A percentile compares a stretch with the other conserved stretches of the same genome.
These are phyloP conservation scores for Radopholus similis DNA, from an alignment of 1,140 invertebrate species.

Conservation along the genomic window DNA sequence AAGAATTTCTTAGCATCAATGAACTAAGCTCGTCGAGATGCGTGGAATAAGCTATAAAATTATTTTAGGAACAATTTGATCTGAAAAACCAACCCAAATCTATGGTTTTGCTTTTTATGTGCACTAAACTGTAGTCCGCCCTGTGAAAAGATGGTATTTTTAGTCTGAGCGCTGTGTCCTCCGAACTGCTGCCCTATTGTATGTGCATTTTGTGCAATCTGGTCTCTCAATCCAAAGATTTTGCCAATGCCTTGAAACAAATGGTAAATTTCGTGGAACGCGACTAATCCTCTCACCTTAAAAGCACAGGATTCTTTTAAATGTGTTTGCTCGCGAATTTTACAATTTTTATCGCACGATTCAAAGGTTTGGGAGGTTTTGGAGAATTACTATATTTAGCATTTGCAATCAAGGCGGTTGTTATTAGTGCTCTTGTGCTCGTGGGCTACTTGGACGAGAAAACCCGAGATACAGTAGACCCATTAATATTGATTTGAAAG, in stretches of 20 bases:
- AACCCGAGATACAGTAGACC: constrained; percentile 39
- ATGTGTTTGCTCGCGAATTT: constrained; percentile 21
- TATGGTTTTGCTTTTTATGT: background rate
- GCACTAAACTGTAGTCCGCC: too few relatives aligned
- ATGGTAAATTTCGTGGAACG: constrained; percentile 15
- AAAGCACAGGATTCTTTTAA: constrained; percentile 38
- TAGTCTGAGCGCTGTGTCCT: constrained; percentile 15
- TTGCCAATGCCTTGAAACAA: constrained; percentile 17
- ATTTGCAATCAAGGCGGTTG: constrained; percentile 26
- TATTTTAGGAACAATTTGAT: too few relatives aligned
- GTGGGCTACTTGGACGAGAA: constrained; percentile 54
- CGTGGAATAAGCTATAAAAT: too few relatives aligned
- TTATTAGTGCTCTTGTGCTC: constrained; percentile 38
- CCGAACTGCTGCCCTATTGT: constrained; percentile 43
- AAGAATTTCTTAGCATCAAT: too few relatives aligned
- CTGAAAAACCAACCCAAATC: background rate
- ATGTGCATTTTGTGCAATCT: constrained; percentile 40
- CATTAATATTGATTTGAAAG: constrained; percentile 2
- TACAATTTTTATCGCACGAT: constrained; percentile 35
- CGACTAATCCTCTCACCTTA: background rate
- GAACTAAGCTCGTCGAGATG: too few relatives aligned
- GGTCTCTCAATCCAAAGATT: constrained; percentile 36
- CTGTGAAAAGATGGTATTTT: constrained; percentile 19
- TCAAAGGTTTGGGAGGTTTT: constrained; percentile 14
- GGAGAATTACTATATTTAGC: background rate